Base-by-base conservation (phyloP, 2,888 invertebrate species). In the Heteropelma amictum region DNA sequence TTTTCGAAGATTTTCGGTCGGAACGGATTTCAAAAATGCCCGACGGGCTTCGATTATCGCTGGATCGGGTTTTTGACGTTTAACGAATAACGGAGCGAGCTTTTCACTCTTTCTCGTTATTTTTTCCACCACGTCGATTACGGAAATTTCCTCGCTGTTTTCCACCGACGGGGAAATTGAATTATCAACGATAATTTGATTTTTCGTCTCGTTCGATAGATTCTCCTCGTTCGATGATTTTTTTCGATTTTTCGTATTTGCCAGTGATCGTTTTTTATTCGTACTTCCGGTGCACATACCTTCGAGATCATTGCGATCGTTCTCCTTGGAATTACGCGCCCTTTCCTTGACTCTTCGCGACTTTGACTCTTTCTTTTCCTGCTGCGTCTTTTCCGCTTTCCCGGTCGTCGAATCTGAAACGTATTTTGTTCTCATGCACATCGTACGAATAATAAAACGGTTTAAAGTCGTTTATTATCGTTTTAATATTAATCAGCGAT, bases 21-120 rank as follows among this genome's bases (percentile, higher is more conserved):
- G 93, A n/a, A 94, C 94, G 75, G 95, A 94, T 79, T 93, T 91
- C 35, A 95, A 89, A 88, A 95, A 95, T 73, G 92, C 91, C 76
- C 92, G 92, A 80, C 93, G 92, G 3, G 95, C 95, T 85, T 93
- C 92, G 47, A 92, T 70, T 42, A 90, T 88, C 61, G 89, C 91
- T 12, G 92, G 90, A 89, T 93, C 93, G 12, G 91, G 84, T 84
- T 91, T 92, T 5, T 90, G 91, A 45, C 87, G 86, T 72, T 90
- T 92, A 0, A 91, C 84, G 88, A 95, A 95, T 49, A 95, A 90
- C n/a, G 95, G 95, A 0, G 95, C 95, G 12, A 89, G 84, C 77
- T 87, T 89, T 80, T 84, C 84, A 3, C 79, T 70, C 1, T 84
- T 80, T 26, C 86, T 86, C 17, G 65, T 42, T 69, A 70, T 79